These are phyloP conservation scores for Ptychoptera contaminata DNA, from an alignment of 2,888 invertebrate genomes.

Conservation along the genomic window DNA sequence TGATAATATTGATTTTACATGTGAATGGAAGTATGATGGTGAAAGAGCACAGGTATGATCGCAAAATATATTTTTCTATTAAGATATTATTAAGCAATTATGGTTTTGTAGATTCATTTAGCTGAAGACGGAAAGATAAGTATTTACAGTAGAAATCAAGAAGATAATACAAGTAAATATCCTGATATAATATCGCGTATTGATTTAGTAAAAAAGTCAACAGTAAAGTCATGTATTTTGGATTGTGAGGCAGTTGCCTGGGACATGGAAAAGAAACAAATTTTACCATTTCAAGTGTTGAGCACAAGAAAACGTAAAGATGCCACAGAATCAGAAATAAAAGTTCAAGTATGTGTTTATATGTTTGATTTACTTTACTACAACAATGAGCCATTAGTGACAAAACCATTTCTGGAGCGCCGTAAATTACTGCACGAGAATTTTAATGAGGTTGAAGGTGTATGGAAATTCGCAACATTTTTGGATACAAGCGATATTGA, in stretches of 20 bases:
- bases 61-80: background rate
- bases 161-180: constrained; percentile 86
- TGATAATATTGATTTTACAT: constrained; percentile 79
- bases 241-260: constrained; percentile 97
- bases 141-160: constrained; percentile 92
- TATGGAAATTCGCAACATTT: constrained; percentile 76
- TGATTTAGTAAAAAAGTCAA: constrained; percentile 35
- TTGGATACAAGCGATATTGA: constrained; percentile 74
- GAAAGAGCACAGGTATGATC: constrained; percentile 78
- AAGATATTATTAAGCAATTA: too few relatives aligned
- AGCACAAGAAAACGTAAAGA: constrained; percentile 92
- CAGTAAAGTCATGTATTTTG: constrained; percentile 68
- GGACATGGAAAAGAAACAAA: constrained; percentile 72
- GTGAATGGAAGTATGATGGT: constrained; percentile 99
- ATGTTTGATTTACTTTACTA: constrained; percentile 91
- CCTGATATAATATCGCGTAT: constrained; percentile 79
- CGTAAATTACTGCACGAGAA: constrained; percentile 54
- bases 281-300: constrained; percentile 90
- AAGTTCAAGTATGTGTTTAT: constrained; percentile 80
- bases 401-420: constrained; percentile 55
- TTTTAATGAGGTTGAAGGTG: constrained; percentile 56
- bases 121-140: constrained; percentile 48
- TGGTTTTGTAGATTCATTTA: constrained; percentile 58
- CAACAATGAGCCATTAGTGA: constrained; percentile 74
- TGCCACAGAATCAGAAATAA: constrained; percentile 34